A percentile compares a stretch with the other conserved stretches of the same genome.
Evolutionary conservation across 2,888 invertebrate species (phyloP).

Genomic region (Tortricodes alternella): DNA sequence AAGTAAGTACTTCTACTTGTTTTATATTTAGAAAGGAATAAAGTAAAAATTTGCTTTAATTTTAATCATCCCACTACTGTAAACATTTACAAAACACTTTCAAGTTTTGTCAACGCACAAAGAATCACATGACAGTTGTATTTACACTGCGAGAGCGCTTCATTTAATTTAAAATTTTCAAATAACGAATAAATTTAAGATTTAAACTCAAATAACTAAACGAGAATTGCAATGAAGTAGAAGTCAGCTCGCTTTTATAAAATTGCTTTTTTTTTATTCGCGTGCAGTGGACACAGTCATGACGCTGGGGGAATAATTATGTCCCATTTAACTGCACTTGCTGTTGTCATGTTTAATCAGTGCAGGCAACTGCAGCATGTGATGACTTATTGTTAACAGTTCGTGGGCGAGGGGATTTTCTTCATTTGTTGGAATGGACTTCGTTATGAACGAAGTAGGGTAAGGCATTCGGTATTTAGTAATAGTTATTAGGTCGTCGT

Average conservation of each 20-base stretch:
- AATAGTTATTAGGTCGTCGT: too few species aligned
- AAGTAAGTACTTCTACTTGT: too few species aligned
- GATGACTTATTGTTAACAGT: slow-evolving; percentile 23
- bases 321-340: slow-evolving; percentile 26
- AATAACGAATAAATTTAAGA: slow-evolving; percentile 17
- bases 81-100: neutral
- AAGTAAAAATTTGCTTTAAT: too few species aligned
- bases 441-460: neutral
- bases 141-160: neutral
- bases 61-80: too few species aligned
- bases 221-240: neutral
- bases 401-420: neutral
- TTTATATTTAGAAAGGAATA: too few species aligned
- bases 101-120: too few species aligned
- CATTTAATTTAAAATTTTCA: neutral
- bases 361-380: slow-evolving; percentile 13
- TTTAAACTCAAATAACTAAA: slow-evolving; percentile 11
- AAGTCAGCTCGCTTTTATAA: slow-evolving; percentile 13
- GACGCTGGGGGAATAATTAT: slow-evolving; percentile 19
- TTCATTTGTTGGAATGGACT: neutral
- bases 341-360: slow-evolving; percentile 30
- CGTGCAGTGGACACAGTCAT: slow-evolving; percentile 27
- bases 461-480: too few species aligned
- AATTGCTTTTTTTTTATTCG: slow-evolving; percentile 13
- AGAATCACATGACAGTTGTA: neutral